phyloP scores from a whole-genome alignment of 2,113 vertebrate genomes.

The Cinclus mexicanus region DNA sequence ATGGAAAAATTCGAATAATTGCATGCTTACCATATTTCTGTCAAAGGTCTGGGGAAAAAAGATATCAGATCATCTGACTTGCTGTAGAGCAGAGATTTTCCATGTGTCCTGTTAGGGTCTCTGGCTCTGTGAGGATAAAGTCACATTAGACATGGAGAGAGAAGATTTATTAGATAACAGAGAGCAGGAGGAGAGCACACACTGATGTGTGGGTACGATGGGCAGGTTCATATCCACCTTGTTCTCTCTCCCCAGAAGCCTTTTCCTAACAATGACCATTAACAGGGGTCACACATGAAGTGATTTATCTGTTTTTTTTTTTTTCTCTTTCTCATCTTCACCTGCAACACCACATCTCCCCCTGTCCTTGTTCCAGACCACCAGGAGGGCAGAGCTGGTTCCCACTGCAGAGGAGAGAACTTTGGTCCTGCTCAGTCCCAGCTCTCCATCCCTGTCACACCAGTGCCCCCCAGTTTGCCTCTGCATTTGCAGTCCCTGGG shows the following conservation, averaged over 20 bases:
- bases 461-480: neutral
- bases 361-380: neutral
- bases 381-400: neutral
- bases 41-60: slow-evolving; percentile 49
- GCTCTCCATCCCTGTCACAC: neutral
- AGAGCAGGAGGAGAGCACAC: neutral
- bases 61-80: neutral
- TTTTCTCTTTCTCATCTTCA: neutral
- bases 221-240: neutral
- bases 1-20: slow-evolving; percentile 59
- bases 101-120: neutral
- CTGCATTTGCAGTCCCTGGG: neutral
- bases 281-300: neutral
- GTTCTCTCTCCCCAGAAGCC: neutral
- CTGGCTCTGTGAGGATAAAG: neutral
- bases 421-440: neutral
- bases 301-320: neutral
- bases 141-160: neutral
- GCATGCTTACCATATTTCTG: slow-evolving; percentile 66
- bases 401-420: neutral
- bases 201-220: neutral
- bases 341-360: neutral
- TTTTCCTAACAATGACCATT: neutral
- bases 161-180: neutral
- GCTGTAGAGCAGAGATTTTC: slow-evolving; percentile 2